Evolutionary conservation across 2,888 invertebrate genomes (phyloP).

Genomic region (Scaptomyza polygonia): DNA sequence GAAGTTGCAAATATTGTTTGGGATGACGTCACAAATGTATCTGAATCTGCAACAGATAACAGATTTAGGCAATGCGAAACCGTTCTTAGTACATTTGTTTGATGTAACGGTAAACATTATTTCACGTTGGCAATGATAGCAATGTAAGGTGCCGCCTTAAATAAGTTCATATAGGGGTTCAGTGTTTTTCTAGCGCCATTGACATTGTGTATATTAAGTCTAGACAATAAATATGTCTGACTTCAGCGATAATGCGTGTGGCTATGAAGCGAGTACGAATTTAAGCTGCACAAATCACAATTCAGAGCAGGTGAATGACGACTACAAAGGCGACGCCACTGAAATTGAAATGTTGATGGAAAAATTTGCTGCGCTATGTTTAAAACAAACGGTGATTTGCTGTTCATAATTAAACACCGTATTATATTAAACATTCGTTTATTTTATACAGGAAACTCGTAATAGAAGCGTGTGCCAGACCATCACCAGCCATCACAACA

Average conservation of each 20-base stretch:
- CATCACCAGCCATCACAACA: neutral
- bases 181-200: neutral
- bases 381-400: slow-evolving; percentile 8
- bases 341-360: neutral
- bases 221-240: slow-evolving; percentile 11
- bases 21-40: neutral
- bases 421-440: neutral
- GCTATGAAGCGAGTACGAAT: neutral
- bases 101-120: neutral
- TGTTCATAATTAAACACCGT: neutral
- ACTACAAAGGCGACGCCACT: neutral
- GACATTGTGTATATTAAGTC: neutral
- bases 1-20: neutral
- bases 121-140: neutral
- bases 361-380: neutral
- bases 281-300: neutral
- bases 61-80: neutral
- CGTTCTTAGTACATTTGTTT: neutral
- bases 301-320: neutral
- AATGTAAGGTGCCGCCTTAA: neutral
- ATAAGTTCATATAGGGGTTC: neutral
- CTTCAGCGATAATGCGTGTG: slow-evolving; percentile 6
- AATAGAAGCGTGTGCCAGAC: neutral
- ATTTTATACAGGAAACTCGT: slow-evolving; percentile 2
- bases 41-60: neutral